Base-by-base conservation (phyloP, 2,888 invertebrate species). In the Allophyes oxyacanthae region DNA sequence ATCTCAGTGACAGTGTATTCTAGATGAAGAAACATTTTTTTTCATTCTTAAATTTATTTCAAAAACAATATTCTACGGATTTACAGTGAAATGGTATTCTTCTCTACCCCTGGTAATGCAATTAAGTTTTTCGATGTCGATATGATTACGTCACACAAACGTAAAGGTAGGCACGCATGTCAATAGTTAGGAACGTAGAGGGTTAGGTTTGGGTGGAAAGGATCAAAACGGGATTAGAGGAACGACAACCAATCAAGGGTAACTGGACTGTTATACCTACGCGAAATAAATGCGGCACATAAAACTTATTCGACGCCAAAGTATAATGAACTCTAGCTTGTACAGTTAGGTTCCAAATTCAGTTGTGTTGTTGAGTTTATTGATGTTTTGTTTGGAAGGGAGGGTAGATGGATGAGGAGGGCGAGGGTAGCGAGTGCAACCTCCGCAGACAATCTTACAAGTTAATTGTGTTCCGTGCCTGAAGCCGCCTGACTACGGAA, bases 161-260 rank as follows among this genome's bases (percentile, higher is more conserved):
- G 83, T 80, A 83, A 89, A 91, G 90, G 90, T 91, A 91, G 78
- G 79, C 81, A 82, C 85, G 84, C 87, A 94, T 92, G 92, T 91
- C 94, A 92, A 91, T 92, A 94, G 94, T 92, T 89, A 91, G 90
- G 83, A 81, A 84, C 88, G 85, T 91, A 91, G 93, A 93, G 94
- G 94, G 94, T 95, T 89, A 91, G 89, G 90, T 92, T 90, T 87
- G 91, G 95, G 94, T 94, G 94, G 95, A 94, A 94, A 92, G 95
- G 95, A 95, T 95, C 95, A 95, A 95, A 95, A 94, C 92, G 94
- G 95, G 95, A 95, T 95, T 95, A 95, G 95, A 94, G 92, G 93
- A 95, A 95, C 95, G 95, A 95, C 95, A 95, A 95, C 95, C 95
- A 95, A 95, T 95, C 95, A 95, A 95, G 95, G 94, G 94, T 94